Evolutionary conservation across 2,888 invertebrate species (phyloP), one percentile per base, ranked within the genome.

Genomic region (Drosophila putrida): DNA sequence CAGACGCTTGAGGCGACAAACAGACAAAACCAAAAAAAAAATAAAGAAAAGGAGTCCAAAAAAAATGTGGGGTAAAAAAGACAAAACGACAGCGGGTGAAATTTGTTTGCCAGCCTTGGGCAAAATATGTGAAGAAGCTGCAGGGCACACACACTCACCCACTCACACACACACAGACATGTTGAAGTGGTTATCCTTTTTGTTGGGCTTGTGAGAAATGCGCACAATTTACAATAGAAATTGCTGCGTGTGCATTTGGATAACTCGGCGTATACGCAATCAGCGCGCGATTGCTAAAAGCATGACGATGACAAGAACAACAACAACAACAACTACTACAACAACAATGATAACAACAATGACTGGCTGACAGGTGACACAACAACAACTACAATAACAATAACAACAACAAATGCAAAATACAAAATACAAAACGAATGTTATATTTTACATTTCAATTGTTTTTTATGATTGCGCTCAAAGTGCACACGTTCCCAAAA

Each of bases 391-490:
- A 41, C 20, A 57, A 54, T 27, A 57, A 58, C 36, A 64, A 60
- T 4, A 28, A 28, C 5, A 6, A 28, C 28, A 28, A 8, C 38
- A 20, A 61, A 27, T 20, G 25, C 33, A 53, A 51, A 31, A 41
- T 25, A 55, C 38, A 35, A 46, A 51, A 74, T 55, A 64, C 61
- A 75, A 58, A 78, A 77, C 81, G 78, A 79, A 81, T 83, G 73
- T 83, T 85, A 87, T 87, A 85, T 87, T 87, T 87, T 82, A 87
- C 86, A 87, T 87, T 85, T 87, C 86, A 87, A 87, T 87, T 87
- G 86, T 88, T 88, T 87, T 87, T 88, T 87, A 87, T 87, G 86
- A 82, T 84, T 87, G 79, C 82, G 79, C 66, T 71, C 82, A 84
- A 83, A 85, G 80, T 83, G 85, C 85, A 82, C 84, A 85, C 83